Base-by-base conservation (phyloP, 2,113 vertebrate species). In the Myrmophylax atrothorax region DNA sequence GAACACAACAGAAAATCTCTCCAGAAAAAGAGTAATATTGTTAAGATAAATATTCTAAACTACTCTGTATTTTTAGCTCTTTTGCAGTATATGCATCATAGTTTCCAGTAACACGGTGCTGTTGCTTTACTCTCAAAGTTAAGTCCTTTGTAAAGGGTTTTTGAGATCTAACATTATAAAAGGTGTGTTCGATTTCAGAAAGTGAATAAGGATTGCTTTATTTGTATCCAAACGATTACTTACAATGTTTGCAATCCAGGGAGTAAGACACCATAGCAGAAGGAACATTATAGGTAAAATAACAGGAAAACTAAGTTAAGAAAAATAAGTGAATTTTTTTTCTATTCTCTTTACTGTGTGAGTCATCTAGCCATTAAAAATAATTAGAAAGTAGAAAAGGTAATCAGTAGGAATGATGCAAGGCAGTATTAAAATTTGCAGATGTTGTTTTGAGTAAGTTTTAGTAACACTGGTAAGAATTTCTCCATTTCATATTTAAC, bases 1-100 rank as follows among this genome's bases (percentile, higher is more conserved):
- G 91, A 95, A 89, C 53, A 91, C 35, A 62, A 91, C 69, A 82
- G 66, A 95, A 96, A 82, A 62, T 84, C 79, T 92, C 77, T 89
- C 68, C 70, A 70, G 80, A 67, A 38, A 92, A 95, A 84, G 73
- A 60, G 83, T 89, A 90, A 76, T 93, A 86, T 63, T 90, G 69
- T 89, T 93, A 96, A 88, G 74, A 86, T 70, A 75, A 92, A 70
- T 69, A 91, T 74, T 78, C 50, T 79, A 63, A 94, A 75, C 22
- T 91, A 62, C 22, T 64, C 22, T 44, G 15, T 81, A 82, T 90
- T 95, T 95, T 97, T 92, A 86, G 37, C 19, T 69, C 16, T 20
- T 83, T 75, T 26, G 22, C 44, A 46, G 16, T 74, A 68, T 46
- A 67, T 1, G 12, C 15, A 66, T 94, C 38, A 46, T 59, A 74